A percentile compares a stretch with the other conserved stretches of the same genome.
phyloP scores from a whole-genome alignment of 2,797 vertebrate species.

The Yasuhikotakia modesta region DNA sequence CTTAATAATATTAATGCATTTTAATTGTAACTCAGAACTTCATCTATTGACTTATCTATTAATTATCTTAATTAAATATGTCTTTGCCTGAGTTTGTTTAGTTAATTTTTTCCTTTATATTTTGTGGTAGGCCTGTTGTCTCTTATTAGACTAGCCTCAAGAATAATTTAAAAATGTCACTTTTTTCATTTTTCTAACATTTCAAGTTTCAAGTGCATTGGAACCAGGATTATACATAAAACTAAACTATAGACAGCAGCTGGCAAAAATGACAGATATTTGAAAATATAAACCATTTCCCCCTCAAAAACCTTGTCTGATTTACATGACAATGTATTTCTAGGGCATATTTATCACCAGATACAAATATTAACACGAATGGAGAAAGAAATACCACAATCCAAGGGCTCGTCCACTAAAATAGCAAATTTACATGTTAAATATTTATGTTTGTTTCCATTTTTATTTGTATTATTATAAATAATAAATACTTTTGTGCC shows the following conservation, averaged over 20 bases:
- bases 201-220: not conserved
- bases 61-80: not conserved
- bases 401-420: not conserved
- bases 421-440: too few relatives aligned
- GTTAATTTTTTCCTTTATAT: not conserved
- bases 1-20: not conserved
- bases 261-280: not conserved
- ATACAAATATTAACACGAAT: not conserved
- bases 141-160: not conserved
- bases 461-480: too few relatives aligned
- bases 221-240: not conserved
- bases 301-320: not conserved
- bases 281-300: slow-evolving; percentile 2
- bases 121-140: too few relatives aligned
- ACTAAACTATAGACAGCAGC: slow-evolving; percentile 53
- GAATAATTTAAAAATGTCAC: not conserved
- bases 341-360: not conserved
- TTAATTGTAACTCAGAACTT: too few relatives aligned
- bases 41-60: too few relatives aligned
- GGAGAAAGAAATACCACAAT: not conserved
- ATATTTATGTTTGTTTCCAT: too few relatives aligned
- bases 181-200: not conserved
- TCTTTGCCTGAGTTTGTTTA: not conserved
- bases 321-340: not conserved
- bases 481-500: too few relatives aligned